Evolutionary conservation across 2,888 invertebrate genomes (phyloP).

Genomic region (Lepas anatifera): DNA sequence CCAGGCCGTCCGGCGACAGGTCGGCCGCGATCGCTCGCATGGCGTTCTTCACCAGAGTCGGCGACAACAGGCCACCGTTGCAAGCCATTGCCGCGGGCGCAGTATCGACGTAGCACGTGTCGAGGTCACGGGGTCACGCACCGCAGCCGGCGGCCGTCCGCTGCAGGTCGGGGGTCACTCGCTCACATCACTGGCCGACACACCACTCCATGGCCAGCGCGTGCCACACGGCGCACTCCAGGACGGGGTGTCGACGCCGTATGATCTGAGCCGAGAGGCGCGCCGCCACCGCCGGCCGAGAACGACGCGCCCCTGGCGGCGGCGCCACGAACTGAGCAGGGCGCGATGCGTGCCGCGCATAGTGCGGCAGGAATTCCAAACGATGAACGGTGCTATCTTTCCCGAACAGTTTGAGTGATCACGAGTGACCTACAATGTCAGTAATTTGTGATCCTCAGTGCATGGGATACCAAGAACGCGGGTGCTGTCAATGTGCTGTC

Average conservation of each 20-base stretch:
- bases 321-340: neutral
- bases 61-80: neutral
- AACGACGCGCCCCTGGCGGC: constrained; percentile 4
- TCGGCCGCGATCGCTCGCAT: neutral
- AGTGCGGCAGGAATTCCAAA: neutral
- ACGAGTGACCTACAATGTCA: too few relatives aligned
- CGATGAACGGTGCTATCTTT: neutral
- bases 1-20: neutral
- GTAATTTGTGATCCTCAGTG: too few relatives aligned
- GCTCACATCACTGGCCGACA: neutral
- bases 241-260: neutral
- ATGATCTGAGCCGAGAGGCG: neutral
- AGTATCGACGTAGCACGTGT: neutral
- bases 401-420: too few relatives aligned
- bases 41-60: neutral
- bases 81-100: neutral
- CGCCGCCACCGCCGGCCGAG: neutral
- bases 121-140: neutral
- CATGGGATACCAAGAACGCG: too few relatives aligned
- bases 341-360: neutral
- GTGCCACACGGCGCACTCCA: neutral
- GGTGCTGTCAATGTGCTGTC: too few relatives aligned
- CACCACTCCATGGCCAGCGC: neutral
- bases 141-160: neutral
- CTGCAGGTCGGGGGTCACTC: neutral